Percentiles rank a stretch among this genome's conserved stretches.
Conservation (phyloP, 2,888 invertebrate genomes). For the Chymomyza amoena region DNA sequence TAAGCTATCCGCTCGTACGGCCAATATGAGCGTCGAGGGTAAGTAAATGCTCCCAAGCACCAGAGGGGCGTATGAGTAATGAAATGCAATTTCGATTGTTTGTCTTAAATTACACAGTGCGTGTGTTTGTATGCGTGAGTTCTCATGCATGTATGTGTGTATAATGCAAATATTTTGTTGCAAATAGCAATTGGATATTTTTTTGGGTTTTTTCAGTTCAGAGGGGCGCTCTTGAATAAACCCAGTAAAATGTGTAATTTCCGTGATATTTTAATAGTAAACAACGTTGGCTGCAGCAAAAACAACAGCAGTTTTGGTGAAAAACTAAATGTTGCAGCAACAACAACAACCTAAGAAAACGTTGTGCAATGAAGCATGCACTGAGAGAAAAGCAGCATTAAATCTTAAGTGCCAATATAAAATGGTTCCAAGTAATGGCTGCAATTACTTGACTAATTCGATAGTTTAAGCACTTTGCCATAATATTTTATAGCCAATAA, state of each 20-base stretch:
- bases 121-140: conserved; percentile 18
- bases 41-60: conserved; percentile 53
- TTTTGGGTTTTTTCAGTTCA: conserved; percentile 5
- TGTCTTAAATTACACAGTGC: conserved; percentile 49
- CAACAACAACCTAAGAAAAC: background rate
- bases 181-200: conserved; percentile 12
- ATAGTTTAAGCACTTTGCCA: too few relatives aligned
- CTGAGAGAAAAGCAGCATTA: background rate
- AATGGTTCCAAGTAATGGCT: too few relatives aligned
- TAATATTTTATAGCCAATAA: too few relatives aligned
- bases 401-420: conserved; percentile 18
- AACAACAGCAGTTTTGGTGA: conserved; percentile 28
- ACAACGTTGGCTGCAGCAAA: conserved; percentile 42
- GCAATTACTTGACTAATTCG: too few relatives aligned
- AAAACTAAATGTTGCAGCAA: background rate
- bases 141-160: conserved; percentile 1
- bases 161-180: conserved; percentile 56
- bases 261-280: conserved; percentile 73
- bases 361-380: background rate
- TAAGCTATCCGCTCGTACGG: conserved; percentile 80
- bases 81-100: conserved; percentile 64
- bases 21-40: conserved; percentile 82
- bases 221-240: conserved; percentile 4
- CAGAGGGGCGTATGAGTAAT: conserved; percentile 51
- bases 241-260: conserved; percentile 72